Evolutionary conservation across 2,113 vertebrate genomes (phyloP), one percentile per base, ranked within the genome.

Genomic region (Vanacampus margaritifer): DNA sequence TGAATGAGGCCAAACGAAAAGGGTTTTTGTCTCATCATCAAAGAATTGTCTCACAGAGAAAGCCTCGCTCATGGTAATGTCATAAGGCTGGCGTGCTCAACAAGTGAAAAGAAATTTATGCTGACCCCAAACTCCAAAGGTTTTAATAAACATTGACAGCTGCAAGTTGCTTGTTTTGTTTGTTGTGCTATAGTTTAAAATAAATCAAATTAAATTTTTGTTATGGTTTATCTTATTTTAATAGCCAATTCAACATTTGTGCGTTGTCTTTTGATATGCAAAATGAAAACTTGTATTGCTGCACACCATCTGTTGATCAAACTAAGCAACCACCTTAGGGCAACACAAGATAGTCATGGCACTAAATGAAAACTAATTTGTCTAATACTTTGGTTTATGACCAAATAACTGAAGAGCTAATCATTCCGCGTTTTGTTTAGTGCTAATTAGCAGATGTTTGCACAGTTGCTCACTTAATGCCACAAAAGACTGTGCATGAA

Each of bases 311-410:
- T 70, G 69, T 62, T 64, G 64, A 73, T 60, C 45, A 68, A 72
- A 76, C 43, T 68, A 61, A 60, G 56, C 23, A 50, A 74, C 45
- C 17, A 65, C 76, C 79, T 69, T 62, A 64, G 63, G 67, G 50
- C n/a, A 50, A 19, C 39, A 56, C 62, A 54, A 57, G 54, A 57
- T 32, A 79, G 0, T 1, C 35, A 68, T 26, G 16, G 39, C 48
- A 67, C n/a, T 53, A 67, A 73, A 65, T 26, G 19, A 3, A 53
- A 35, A n/a, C 64, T 48, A 61, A 73, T 68, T 65, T 65, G 64
- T 23, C 37, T 0, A 70, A 23, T 63, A 9, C 43, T 62, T 43
- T 62, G 60, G n/a, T 62, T 62, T 62, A 62, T 62, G 37, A 62
- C 60, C 60, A 62, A 62, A 62, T 43, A 62, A 41, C 39, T 26